phyloP scores from a whole-genome alignment of 2,113 vertebrate genomes.

The Semnornis frantzii region DNA sequence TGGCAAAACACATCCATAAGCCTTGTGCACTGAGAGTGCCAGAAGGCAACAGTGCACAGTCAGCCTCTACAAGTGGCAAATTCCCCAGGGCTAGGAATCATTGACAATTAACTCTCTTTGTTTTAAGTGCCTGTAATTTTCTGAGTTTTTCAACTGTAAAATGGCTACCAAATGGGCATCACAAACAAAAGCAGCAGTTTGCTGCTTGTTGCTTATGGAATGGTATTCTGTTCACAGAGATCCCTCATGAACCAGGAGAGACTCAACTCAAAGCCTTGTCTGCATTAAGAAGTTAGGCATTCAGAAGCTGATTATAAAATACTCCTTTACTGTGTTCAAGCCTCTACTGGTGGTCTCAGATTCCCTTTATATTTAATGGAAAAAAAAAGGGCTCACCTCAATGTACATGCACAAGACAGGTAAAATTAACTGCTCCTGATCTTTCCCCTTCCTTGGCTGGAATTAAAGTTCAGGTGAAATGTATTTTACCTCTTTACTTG shows the following conservation, averaged over 20 bases:
- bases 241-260: neutral
- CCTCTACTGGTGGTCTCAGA: neutral
- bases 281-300: neutral
- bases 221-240: neutral
- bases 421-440: neutral
- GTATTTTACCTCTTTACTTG: neutral
- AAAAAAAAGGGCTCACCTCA: neutral
- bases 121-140: neutral
- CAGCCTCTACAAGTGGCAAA: neutral
- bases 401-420: neutral
- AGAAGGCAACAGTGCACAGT: accelerated
- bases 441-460: neutral
- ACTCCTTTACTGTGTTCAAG: neutral
- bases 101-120: neutral
- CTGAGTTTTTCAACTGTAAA: neutral
- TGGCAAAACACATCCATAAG: neutral
- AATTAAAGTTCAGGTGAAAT: neutral
- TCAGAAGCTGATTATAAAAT: neutral
- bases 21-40: accelerated
- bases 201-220: neutral
- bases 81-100: neutral
- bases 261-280: neutral
- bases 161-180: neutral
- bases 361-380: neutral
- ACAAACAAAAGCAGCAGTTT: accelerated